phyloP scores from a whole-genome alignment of 1,140 invertebrate genomes.

The Drosophila bocki region DNA sequence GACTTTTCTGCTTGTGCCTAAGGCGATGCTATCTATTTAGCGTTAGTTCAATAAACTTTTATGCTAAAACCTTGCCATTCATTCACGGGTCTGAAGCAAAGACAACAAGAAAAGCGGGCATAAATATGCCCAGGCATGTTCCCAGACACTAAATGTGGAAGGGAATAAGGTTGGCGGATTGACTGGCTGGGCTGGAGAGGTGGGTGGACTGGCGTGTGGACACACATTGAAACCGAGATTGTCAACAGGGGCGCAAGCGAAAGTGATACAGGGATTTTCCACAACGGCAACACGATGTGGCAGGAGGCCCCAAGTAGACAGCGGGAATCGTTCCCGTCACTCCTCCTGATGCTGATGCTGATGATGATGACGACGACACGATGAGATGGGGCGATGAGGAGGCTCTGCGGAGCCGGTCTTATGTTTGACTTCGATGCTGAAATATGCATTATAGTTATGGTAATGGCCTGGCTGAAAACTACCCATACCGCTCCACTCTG shows the following conservation, averaged over 20 bases:
- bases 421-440: constrained; percentile 72
- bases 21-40: constrained; percentile 38
- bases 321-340: constrained; percentile 43
- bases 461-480: constrained; percentile 71
- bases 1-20: neutral
- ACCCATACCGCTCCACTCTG: constrained; percentile 42
- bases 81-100: constrained; percentile 16
- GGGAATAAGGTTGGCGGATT: constrained; percentile 1
- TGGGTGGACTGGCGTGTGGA: constrained; percentile 29
- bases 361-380: constrained; percentile 56
- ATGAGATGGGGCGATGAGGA: constrained; percentile 8
- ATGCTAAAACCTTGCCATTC: constrained; percentile 77
- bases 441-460: constrained; percentile 84
- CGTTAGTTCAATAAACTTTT: constrained; percentile 81
- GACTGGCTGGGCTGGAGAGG: neutral
- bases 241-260: constrained; percentile 79
- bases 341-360: constrained; percentile 19
- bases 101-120: constrained; percentile 45
- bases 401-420: constrained; percentile 23
- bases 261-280: constrained; percentile 81
- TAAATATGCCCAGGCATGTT: constrained; percentile 75
- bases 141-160: constrained; percentile 43
- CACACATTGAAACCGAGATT: constrained; percentile 81
- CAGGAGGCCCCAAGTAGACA: constrained; percentile 49
- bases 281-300: constrained; percentile 53